Base-by-base conservation (phyloP, 2,888 invertebrate genomes). In the Dryadula phaetusa region DNA sequence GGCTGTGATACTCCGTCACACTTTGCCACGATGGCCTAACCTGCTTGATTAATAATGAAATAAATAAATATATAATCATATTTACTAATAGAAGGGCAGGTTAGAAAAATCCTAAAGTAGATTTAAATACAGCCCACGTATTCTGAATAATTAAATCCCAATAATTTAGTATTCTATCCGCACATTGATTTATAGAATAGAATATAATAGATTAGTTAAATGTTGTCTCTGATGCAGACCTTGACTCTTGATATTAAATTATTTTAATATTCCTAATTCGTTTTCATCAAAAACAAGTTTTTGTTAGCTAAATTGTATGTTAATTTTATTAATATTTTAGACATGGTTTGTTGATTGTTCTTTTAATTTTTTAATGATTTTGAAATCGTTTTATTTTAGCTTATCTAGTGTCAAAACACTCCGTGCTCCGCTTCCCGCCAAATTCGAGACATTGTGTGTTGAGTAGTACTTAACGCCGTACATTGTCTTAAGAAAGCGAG, bases 151-250 rank as follows among this genome's bases (percentile, higher is more conserved):
- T 46, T 46, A 10, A 22, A n/a, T 34, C 12, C 22, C 7, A 18
- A 62, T 62, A 25, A 7, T 37, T 64, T 56, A 56, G n/a, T 56
- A 64, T 64, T 64, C 64, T 46, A 12, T 7, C 3, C 46, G 32
- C 34, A 18, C n/a, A 28, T 34, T 8, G 44, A 16, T 44, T 46
- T 18, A 32, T 20, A 8, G 25, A 22, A 32, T 46, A 22, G 34
- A 46, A 32, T 20, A 8, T n/a, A 22, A 32, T 46, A 22, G 34
- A 46, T 64, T 64, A 56, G 16, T 64, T 44, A 46, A 46, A 37
- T 34, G 46, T 53, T 40, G 20, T 42, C 16, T 10, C 12, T 46
- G 22, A 46, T 16, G 12, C 44, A 10, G 34, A n/a, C 42, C 44
- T 64, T 54, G 54, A 64, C 44, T 42, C 28, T 3, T 42, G 28